Base-by-base conservation (phyloP, 1,140 invertebrate species). In the Manduca sexta region DNA sequence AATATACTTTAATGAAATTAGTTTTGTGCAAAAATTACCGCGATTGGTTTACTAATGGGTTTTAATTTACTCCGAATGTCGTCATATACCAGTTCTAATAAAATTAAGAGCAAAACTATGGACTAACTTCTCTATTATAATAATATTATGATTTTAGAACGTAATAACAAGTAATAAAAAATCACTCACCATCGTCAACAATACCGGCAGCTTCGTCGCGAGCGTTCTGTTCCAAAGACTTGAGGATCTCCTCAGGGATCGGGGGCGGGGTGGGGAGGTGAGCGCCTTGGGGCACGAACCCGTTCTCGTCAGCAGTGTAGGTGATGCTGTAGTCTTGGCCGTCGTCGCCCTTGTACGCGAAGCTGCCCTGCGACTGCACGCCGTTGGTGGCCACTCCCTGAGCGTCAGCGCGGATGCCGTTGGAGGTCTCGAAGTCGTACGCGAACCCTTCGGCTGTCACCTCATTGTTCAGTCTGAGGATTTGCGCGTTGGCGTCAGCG, bases 271-370 rank as follows among this genome's bases (percentile, higher is more conserved):
- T 93, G 13, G 94, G 94, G 12, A 95, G 69, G 74, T 94, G 93
- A 21, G 89, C 91, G 35, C 93, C 93, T 56, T 89, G 74, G 0
- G 93, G 91, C 38, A 89, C 89, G 77, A 94, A 95, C 7, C 93
- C 93, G 43, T 93, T 92, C 69, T 94, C 92, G 61, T 94, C 93
- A 42, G 94, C 94, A 16, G 91, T 90, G 82, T 95, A 96, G 14
- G 89, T 80, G 15, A 84, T 56, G 34, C 57, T 73, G 46, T 81
- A 81, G 10, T 79, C 65, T 21, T 70, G 42, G 0, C 94, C 94
- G 68, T 95, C 92, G 16, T 92, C 91, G 41, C 90, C 80, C 44
- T 68, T 69, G 33, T 84, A 84, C 3, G 72, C 68, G 15, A 54
- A 84, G 5, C 69, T 67, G 34, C 80, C 80, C 45, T 80, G 67